Percentiles rank a stretch among this genome's conserved stretches.
Conservation (phyloP, 2,888 invertebrate genomes). For the Drosophila multiciliata region DNA sequence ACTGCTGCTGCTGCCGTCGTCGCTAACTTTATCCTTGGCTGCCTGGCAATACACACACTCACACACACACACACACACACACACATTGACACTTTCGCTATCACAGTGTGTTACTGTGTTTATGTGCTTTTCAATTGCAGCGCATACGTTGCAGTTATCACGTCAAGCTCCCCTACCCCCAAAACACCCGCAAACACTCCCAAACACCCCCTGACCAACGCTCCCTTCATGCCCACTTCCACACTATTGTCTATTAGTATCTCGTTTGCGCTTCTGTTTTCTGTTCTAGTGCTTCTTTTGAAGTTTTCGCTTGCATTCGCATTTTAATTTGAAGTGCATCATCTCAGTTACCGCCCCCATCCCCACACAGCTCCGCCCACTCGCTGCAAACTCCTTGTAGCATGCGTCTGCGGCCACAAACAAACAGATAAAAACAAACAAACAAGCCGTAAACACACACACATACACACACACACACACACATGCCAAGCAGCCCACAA, state of each 20-base stretch:
- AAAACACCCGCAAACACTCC: neutral
- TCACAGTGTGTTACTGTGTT: constrained; percentile 77
- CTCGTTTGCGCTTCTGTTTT: constrained; percentile 79
- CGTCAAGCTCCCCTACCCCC: constrained; percentile 12
- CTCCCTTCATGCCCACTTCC: constrained; percentile 33
- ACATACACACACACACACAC: constrained; percentile 28
- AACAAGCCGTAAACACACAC: constrained; percentile 9
- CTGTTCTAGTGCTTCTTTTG: constrained; percentile 80
- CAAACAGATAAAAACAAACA: constrained; percentile 49
- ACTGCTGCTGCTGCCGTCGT: constrained; percentile 35
- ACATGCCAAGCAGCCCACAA: constrained; percentile 15
- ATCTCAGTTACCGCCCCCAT: constrained; percentile 54
- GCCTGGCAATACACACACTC: constrained; percentile 30
- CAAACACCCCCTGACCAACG: neutral
- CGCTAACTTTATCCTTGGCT: constrained; percentile 75
- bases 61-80: constrained; percentile 14
- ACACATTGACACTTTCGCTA: constrained; percentile 71
- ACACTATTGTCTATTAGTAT: constrained; percentile 80
- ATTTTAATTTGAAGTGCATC: constrained; percentile 81
- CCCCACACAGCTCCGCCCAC: neutral
- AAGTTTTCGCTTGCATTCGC: constrained; percentile 81
- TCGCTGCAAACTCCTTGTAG: neutral
- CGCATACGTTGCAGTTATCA: constrained; percentile 43
- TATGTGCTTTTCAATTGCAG: constrained; percentile 68
- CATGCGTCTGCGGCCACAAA: constrained; percentile 68